Evolutionary conservation across 2,888 invertebrate genomes (phyloP), one percentile per base, ranked within the genome.

Genomic region (Esperia sulphurella): DNA sequence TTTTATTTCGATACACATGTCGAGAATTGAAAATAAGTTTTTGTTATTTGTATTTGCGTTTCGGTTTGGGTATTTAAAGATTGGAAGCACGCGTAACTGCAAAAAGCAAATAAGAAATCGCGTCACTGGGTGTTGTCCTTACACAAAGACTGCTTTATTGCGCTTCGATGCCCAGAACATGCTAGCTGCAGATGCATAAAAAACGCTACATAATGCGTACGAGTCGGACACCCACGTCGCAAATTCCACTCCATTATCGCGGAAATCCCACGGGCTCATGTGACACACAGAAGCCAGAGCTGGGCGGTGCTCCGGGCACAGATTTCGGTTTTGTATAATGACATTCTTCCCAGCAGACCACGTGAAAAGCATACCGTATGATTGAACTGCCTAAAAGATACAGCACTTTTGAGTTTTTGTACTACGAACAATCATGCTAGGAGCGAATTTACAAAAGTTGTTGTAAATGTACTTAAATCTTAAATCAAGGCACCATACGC

Each of bases 201-300:
- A 87, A 84, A 67, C 71, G 66, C 69, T 71, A 69, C 71, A 83
- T 75, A 83, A 83, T 77, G 74, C 71, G 67, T 62, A 66, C 65
- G 69, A 61, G 67, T 59, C 64, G 87, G 78, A 88, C 88, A 88
- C 88, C 88, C 88, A 89, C 88, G 88, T 80, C 51, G 88, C 75
- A 48, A 73, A 79, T 76, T 77, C 73, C 58, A 69, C 62, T 56
- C 77, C 77, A 79, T 83, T 82, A 83, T 80, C 70, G 57, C 56
- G 58, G 51, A 64, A 71, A 72, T 87, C 86, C 78, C 87, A 87
- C 85, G 86, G 83, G 82, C 76, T 87, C 85, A 63, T 71, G 73
- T 86, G 71, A 77, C 85, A 65, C 58, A 73, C 82, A 75, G 83
- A 81, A 82, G 83, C 82, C 79, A 74, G 66, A 63, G 63, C 65